Evolutionary conservation across 2,113 vertebrate species (phyloP).

Genomic region (Ifrita kowaldi): DNA sequence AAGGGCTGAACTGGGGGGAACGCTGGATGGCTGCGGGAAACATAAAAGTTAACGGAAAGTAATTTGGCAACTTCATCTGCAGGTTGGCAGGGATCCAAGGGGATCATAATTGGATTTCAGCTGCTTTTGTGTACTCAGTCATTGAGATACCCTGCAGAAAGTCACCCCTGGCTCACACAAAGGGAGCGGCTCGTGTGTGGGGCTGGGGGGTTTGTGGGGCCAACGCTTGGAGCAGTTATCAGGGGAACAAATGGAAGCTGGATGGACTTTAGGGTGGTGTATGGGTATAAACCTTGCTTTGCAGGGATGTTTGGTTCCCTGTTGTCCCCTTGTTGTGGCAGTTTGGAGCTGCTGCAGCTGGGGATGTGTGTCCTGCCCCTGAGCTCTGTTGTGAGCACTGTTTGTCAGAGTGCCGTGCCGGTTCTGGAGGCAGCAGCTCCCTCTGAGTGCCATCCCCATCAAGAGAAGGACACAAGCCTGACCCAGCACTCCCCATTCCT

Average conservation of each 20-base stretch:
- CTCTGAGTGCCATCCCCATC: not conserved
- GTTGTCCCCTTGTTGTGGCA: not conserved
- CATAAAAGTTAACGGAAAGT: slow-evolving; percentile 53
- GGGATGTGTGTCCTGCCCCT: not conserved
- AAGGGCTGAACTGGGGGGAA: not conserved
- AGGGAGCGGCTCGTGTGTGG: not conserved
- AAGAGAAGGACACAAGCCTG: not conserved
- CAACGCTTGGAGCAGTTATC: fast-evolving
- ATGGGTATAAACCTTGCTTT: fast-evolving
- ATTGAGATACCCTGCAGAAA: slow-evolving; percentile 7
- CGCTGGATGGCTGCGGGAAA: not conserved
- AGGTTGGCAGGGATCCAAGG: slow-evolving; percentile 8
- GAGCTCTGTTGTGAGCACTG: not conserved
- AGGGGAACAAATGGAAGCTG: fast-evolving
- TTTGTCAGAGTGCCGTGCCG: not conserved
- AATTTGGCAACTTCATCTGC: slow-evolving; percentile 48
- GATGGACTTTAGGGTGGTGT: fast-evolving
- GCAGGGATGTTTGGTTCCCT: not conserved
- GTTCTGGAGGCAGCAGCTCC: not conserved
- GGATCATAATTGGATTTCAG: slow-evolving; percentile 47
- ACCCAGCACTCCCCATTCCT: not conserved
- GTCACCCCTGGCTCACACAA: not conserved
- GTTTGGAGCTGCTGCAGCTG: too few species aligned
- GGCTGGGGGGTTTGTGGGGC: not conserved
- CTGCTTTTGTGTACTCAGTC: slow-evolving; percentile 40